Percentiles rank a stretch among this genome's conserved stretches.
These are phyloP conservation scores for Aurelia aurita complex sp. Pacific DNA, from an alignment of 30 jellyfish, hydroid and myxozoan genomes.

Conservation along the genomic window DNA sequence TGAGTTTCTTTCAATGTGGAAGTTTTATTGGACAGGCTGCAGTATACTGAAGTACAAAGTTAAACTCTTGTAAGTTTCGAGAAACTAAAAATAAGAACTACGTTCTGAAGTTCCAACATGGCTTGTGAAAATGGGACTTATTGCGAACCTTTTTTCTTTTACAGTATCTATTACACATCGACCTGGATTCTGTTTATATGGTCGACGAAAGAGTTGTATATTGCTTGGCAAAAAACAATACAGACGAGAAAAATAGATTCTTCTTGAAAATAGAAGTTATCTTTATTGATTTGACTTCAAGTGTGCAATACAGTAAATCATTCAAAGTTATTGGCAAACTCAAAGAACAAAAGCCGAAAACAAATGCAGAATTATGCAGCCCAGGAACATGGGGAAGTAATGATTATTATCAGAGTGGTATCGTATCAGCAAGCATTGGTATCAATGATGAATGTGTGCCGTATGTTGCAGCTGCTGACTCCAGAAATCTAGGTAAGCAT, in stretches of 20 bases:
- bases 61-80: no score
- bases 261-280: background rate
- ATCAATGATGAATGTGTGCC: no score
- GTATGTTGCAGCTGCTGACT: no score
- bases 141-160: background rate
- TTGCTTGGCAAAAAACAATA: background rate
- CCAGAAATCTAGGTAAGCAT: no score
- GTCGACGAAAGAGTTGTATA: background rate
- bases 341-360: constrained; percentile 7
- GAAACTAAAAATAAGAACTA: no score
- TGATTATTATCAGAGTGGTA: background rate
- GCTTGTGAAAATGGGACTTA: no score
- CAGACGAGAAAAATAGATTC: background rate
- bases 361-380: background rate
- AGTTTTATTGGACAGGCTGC: no score
- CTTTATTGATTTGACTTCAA: background rate
- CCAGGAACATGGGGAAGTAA: background rate
- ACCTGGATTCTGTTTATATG: background rate
- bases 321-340: constrained; percentile 10
- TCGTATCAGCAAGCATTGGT: no score
- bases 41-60: no score
- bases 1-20: no score
- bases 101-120: no score
- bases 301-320: background rate
- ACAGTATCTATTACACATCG: background rate